These are phyloP conservation scores for Meliscaeva auricollis DNA, from an alignment of 2,888 invertebrate species.

Conservation along the genomic window DNA sequence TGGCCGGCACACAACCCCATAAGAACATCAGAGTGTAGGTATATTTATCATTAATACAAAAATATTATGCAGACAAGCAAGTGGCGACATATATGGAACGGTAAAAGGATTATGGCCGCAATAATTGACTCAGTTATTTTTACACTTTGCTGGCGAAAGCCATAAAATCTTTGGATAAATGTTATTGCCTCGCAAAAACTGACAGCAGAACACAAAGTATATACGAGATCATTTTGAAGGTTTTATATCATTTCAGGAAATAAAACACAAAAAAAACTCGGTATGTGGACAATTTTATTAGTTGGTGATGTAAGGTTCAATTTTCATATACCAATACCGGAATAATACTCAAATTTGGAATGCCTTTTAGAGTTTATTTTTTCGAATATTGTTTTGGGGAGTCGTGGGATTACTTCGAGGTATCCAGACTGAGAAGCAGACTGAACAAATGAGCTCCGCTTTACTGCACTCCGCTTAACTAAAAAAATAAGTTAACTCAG, in stretches of 20 bases:
- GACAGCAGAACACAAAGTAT: slow-evolving; percentile 24
- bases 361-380: too few species aligned
- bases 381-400: too few species aligned
- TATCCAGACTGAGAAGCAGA: too few species aligned
- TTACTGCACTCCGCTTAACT: too few species aligned
- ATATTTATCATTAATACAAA: background rate
- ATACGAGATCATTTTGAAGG: slow-evolving; percentile 4
- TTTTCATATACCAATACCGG: background rate
- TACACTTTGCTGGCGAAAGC: slow-evolving; percentile 33
- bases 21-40: slow-evolving; percentile 8
- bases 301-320: background rate
- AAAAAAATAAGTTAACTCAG: too few species aligned
- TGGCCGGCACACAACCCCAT: background rate
- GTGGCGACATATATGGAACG: slow-evolving; percentile 53
- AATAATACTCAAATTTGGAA: too few species aligned
- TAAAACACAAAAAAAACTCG: too few species aligned
- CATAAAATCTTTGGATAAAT: slow-evolving; percentile 32
- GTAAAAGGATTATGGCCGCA: slow-evolving; percentile 43
- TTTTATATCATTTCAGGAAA: slow-evolving; percentile 5
- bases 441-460: too few species aligned
- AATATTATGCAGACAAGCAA: slow-evolving; percentile 23
- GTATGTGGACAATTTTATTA: background rate
- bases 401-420: too few species aligned
- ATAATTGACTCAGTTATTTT: slow-evolving; percentile 47
- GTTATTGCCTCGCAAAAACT: slow-evolving; percentile 17